Percentiles rank a stretch among this genome's conserved stretches.
phyloP scores from a whole-genome alignment of 1,140 invertebrate genomes.

The Rhyacophila brunnea region DNA sequence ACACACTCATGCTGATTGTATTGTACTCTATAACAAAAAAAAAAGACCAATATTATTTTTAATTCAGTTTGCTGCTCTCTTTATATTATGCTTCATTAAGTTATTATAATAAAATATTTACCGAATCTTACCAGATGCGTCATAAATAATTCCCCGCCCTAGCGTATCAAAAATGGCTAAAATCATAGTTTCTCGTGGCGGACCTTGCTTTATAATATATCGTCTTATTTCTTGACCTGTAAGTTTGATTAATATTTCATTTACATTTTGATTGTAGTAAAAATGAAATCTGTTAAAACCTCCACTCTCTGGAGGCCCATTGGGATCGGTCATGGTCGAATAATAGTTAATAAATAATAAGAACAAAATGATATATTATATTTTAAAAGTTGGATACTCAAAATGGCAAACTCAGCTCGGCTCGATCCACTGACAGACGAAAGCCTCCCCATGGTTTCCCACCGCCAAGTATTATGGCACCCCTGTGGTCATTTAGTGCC shows the following conservation, averaged over 20 bases:
- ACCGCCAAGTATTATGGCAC: no score
- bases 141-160: slow-evolving; percentile 15
- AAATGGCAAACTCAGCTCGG: no score
- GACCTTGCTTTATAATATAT: slow-evolving; percentile 3
- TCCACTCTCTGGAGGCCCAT: no score
- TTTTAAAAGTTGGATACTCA: no score
- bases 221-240: background rate
- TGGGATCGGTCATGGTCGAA: no score
- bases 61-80: background rate
- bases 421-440: no score
- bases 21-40: slow-evolving; percentile 7
- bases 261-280: no score
- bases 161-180: slow-evolving; percentile 16
- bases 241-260: background rate
- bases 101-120: background rate
- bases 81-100: background rate
- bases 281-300: no score
- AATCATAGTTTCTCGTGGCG: background rate
- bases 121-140: slow-evolving; percentile 11
- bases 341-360: no score
- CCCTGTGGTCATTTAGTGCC: no score
- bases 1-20: slow-evolving; percentile 16
- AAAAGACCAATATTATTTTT: background rate
- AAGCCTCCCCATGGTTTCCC: no score
- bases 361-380: no score